Evolutionary conservation across 2,797 vertebrate species (phyloP).

Genomic region (Vultur gryphus): DNA sequence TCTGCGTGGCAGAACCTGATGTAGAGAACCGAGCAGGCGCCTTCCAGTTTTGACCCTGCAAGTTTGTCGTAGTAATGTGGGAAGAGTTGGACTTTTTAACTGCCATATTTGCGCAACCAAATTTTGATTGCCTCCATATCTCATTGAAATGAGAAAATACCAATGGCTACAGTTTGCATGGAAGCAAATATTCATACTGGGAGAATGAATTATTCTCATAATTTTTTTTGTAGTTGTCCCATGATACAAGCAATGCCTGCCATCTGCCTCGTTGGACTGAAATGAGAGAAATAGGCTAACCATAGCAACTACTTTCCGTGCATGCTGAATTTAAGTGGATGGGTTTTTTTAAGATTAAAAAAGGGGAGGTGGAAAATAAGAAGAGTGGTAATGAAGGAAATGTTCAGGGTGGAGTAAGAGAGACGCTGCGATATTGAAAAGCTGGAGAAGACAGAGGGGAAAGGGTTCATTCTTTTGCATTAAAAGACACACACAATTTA

Average conservation of each 20-base stretch:
- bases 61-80: not conserved
- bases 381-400: not conserved
- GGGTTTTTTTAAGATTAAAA: not conserved
- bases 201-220: not conserved
- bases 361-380: not conserved
- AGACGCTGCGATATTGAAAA: not conserved
- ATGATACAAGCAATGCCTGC: not conserved
- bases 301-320: not conserved
- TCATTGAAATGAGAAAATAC: not conserved
- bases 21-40: not conserved
- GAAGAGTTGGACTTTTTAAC: not conserved
- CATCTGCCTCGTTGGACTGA: not conserved
- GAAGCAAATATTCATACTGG: conserved; percentile 7
- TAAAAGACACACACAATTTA: not conserved
- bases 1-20: not conserved
- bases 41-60: not conserved
- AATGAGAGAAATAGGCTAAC: conserved; percentile 7
- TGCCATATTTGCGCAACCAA: not conserved
- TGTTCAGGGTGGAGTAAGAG: not conserved
- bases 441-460: not conserved
- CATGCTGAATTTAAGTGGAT: not conserved
- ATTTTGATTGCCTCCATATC: not conserved
- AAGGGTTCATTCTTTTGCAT: not conserved
- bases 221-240: conserved; percentile 7
- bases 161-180: not conserved